These are phyloP conservation scores for Lasioglossum malachurum DNA, from an alignment of 2,888 invertebrate species.

Conservation along the genomic window DNA sequence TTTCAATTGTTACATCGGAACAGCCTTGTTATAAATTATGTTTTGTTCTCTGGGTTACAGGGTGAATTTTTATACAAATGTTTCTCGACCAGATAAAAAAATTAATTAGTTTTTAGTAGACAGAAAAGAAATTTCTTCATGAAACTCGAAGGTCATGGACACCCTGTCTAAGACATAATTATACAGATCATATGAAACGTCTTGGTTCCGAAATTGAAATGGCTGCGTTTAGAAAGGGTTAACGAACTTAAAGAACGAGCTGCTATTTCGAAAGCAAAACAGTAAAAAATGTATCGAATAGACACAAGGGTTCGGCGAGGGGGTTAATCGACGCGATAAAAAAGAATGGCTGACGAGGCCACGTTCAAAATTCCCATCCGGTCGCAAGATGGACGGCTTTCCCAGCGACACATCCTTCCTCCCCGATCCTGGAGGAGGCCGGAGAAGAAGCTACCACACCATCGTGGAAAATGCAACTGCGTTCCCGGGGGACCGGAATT, in stretches of 20 bases:
- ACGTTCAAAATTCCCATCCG: neutral
- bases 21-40: neutral
- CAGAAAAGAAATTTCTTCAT: too few relatives aligned
- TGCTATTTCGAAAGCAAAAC: neutral
- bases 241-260: neutral
- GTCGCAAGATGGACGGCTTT: neutral
- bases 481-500: constrained; percentile 78
- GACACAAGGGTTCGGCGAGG: neutral
- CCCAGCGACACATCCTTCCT: constrained; percentile 28
- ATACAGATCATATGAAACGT: too few relatives aligned
- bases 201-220: too few relatives aligned
- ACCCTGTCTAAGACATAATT: too few relatives aligned
- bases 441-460: constrained; percentile 23
- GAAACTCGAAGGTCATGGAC: too few relatives aligned
- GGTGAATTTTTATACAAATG: neutral
- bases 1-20: neutral
- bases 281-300: neutral
- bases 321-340: constrained; percentile 3
- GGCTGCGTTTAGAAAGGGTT: neutral
- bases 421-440: neutral
- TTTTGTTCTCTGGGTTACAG: neutral
- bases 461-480: constrained; percentile 65
- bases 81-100: neutral
- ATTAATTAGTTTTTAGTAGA: too few relatives aligned
- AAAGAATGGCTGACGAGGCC: neutral